Base-by-base conservation (phyloP, 2,888 invertebrate genomes). In the Morpho deidamia region DNA sequence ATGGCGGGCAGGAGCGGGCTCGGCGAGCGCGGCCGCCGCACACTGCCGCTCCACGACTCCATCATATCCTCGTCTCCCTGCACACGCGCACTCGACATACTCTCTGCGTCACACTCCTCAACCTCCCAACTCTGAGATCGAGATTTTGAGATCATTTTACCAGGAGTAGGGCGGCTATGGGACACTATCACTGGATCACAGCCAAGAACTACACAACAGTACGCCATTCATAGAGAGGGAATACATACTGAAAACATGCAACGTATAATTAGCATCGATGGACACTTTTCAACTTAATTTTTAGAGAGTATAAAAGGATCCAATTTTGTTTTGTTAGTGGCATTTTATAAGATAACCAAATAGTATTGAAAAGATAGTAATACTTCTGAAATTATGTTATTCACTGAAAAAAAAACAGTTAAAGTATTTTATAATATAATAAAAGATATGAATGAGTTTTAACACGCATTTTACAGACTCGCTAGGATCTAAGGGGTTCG, bases 11-110 rank as follows among this genome's bases (percentile, higher is more conserved):
- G 84, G 70, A 87, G 82, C 69, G 88, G 88, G 74, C 87, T 86
- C 56, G 67, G 70, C 60, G 67, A 85, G 63, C 83, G 82, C 75
- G 79, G 77, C 67, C 84, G 84, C 73, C 81, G 78, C 74, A 82
- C 78, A 70, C 81, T 78, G 78, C 86, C 80, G 90, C 90, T 91
- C 76, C 84, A 76, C 82, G 89, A 89, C 77, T 84, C 85, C 90
- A 91, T 91, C 91, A 91, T 87, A 91, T 91, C 88, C 90, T 91
- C 90, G 91, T 91, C 90, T 91, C 91, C 91, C 91, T 91, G 87
- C 80, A 88, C 88, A 88, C 83, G 87, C 71, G 85, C 80, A 89
- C 88, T 87, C 87, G 88, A 89, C 87, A 88, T 89, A 88, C 87
- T 87, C 86, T 88, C 88, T 83, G 84, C 87, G 70, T 87, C 87